These are phyloP conservation scores for Congeria kusceri DNA, from an alignment of 2,888 invertebrate species.

Conservation along the genomic window DNA sequence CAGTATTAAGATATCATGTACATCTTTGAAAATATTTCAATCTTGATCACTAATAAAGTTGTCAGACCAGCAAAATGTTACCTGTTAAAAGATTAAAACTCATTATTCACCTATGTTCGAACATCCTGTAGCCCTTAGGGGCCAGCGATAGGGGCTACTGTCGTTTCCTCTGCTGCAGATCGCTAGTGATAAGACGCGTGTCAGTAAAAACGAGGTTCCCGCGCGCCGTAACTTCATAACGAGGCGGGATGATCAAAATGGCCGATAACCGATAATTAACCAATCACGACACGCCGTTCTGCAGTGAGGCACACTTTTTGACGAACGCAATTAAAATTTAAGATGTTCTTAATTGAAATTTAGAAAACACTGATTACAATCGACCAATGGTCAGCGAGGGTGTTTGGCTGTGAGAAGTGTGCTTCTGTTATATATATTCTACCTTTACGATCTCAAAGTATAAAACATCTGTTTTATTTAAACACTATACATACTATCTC, in stretches of 20 bases:
- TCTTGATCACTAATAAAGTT: constrained; percentile 42
- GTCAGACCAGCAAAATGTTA: constrained; percentile 21
- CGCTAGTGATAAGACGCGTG: constrained; percentile 26
- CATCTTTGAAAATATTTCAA: neutral
- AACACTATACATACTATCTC: no score
- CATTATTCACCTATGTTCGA: constrained; percentile 30
- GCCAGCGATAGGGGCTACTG: constrained; percentile 7
- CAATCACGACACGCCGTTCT: constrained; percentile 21
- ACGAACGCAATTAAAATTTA: neutral
- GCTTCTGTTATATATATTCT: neutral
- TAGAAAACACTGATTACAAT: neutral
- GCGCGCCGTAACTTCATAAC: constrained; percentile 23
- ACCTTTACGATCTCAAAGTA: no score
- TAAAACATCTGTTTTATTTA: no score
- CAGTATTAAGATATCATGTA: neutral
- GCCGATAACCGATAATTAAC: constrained; percentile 11
- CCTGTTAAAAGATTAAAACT: constrained; percentile 23
- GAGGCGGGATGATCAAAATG: constrained; percentile 15
- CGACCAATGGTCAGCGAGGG: constrained; percentile 24
- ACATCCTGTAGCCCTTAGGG: constrained; percentile 32
- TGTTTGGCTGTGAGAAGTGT: neutral
- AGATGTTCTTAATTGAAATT: constrained; percentile 33
- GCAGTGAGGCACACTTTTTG: constrained; percentile 19
- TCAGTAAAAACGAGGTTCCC: constrained; percentile 9
- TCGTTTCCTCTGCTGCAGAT: constrained; percentile 18